These are phyloP conservation scores for Craseonycteris thonglongyai DNA, from an alignment of 2,113 vertebrate genomes.

Conservation along the genomic window DNA sequence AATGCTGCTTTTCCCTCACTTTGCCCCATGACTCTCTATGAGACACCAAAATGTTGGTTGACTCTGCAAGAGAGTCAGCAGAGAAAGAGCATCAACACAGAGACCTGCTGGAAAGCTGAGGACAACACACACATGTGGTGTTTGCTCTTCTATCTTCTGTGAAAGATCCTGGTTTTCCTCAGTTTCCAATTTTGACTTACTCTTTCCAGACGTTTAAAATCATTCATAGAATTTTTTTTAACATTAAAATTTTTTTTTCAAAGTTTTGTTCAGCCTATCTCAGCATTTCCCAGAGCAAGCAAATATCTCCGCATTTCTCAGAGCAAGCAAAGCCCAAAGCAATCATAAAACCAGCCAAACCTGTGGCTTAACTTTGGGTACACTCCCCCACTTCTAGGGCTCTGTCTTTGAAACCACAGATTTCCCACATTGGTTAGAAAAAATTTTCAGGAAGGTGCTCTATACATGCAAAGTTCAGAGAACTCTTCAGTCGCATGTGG, in stretches of 20 bases:
- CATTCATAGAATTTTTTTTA: neutral
- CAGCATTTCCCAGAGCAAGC: neutral
- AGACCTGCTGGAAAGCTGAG: neutral
- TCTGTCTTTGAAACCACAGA: neutral
- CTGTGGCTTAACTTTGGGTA: neutral
- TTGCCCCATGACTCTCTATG: neutral
- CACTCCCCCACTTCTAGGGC: neutral
- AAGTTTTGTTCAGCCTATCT: neutral
- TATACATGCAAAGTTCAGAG: neutral
- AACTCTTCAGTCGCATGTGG: neutral
- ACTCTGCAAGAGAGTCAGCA: neutral
- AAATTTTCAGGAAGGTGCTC: neutral
- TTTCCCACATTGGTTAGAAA: neutral
- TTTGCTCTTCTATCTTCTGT: neutral
- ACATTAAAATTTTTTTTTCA: neutral
- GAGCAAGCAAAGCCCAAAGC: neutral
- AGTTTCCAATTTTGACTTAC: neutral
- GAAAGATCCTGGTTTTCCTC: neutral
- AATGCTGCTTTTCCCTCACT: neutral
- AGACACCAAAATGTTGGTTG: neutral
- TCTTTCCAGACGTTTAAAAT: slow-evolving; percentile 1
- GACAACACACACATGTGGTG: too few relatives aligned
- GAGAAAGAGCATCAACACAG: neutral
- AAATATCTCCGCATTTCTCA: neutral
- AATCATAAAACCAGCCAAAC: neutral